Evolutionary conservation across 2,797 vertebrate species (phyloP).

Genomic region (Heteromormyrus szaboi): DNA sequence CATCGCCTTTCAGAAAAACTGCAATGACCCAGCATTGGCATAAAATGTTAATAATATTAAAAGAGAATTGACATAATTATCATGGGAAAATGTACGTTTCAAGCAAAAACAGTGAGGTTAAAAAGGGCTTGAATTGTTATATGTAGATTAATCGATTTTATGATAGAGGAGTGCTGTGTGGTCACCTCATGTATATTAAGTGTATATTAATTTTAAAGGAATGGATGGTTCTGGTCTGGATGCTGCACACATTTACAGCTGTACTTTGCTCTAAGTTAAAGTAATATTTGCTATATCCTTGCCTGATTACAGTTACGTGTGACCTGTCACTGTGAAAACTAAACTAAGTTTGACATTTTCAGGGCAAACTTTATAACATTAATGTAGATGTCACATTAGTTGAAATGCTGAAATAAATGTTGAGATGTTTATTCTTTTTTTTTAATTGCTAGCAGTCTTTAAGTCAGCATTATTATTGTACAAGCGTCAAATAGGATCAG

Average conservation of each 20-base stretch:
- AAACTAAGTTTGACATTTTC: neutral
- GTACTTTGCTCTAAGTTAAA: neutral
- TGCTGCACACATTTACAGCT: neutral
- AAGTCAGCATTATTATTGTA: neutral
- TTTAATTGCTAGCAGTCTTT: neutral
- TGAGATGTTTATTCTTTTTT: neutral
- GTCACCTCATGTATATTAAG: conserved; percentile 50
- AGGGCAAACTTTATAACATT: neutral
- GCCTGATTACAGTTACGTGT: neutral
- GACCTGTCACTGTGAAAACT: neutral
- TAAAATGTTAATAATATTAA: conserved; percentile 53
- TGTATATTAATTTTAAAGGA: conserved; percentile 50
- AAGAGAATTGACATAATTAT: conserved; percentile 55
- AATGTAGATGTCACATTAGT: neutral
- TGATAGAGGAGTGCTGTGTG: conserved; percentile 55
- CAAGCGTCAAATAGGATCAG: neutral
- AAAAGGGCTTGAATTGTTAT: conserved; percentile 56
- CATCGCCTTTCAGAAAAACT: neutral
- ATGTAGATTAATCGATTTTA: conserved; percentile 61
- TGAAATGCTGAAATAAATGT: neutral
- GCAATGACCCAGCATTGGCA: conserved; percentile 25
- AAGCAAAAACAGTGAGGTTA: conserved; percentile 50
- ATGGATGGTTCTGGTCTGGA: conserved; percentile 15
- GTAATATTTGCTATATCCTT: neutral
- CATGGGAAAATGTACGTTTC: conserved; percentile 39